Evolutionary conservation across 2,888 invertebrate genomes (phyloP).

Genomic region (Hirtodrosophila confusa): DNA sequence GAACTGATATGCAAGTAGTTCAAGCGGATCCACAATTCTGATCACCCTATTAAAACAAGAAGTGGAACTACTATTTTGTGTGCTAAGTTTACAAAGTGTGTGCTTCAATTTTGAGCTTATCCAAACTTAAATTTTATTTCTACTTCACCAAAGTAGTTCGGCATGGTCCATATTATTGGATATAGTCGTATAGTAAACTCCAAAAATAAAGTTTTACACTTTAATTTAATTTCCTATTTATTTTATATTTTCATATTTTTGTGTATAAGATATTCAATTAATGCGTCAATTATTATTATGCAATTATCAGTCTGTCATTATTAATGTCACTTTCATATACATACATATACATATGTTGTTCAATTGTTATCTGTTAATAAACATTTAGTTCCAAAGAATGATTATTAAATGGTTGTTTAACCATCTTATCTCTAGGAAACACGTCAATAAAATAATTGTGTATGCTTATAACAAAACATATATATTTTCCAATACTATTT

Average conservation of each 20-base stretch:
- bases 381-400: slow-evolving; percentile 34
- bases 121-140: too few species aligned
- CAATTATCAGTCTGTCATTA: slow-evolving; percentile 21
- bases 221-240: background rate
- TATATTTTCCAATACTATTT: background rate
- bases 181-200: too few species aligned
- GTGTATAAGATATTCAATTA: slow-evolving; percentile 2
- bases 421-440: slow-evolving; percentile 4
- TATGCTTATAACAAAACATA: background rate
- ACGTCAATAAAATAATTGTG: background rate
- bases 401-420: slow-evolving; percentile 19
- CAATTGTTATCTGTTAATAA: slow-evolving; percentile 28
- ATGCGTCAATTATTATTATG: too few species aligned
- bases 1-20: background rate
- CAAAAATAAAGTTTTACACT: too few species aligned
- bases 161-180: too few species aligned
- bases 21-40: too few species aligned
- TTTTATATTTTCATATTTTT: background rate
- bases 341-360: background rate
- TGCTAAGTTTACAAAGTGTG: too few species aligned
- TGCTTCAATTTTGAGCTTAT: background rate
- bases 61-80: too few species aligned
- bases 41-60: too few species aligned
- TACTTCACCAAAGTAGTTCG: too few species aligned
- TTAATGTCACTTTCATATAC: background rate